A percentile compares a stretch with the other conserved stretches of the same genome.
Conservation (phyloP, 2,888 invertebrate genomes). For the Eilema sororculum region DNA sequence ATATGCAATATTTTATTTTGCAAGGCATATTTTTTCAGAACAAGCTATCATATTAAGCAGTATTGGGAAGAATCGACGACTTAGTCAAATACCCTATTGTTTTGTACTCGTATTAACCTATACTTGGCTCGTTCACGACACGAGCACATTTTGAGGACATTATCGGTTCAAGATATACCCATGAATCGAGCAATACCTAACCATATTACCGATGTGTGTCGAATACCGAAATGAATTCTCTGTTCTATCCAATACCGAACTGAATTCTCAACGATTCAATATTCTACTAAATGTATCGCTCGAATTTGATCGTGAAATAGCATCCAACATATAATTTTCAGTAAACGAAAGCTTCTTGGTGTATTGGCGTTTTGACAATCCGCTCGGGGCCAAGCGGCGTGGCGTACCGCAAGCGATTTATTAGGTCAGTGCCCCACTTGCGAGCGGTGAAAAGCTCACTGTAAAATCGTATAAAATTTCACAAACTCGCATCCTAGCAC, state of each 20-base stretch:
- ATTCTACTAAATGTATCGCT: conserved; percentile 27
- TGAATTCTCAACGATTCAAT: background rate
- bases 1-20: no score
- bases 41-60: no score
- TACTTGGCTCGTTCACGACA: no score
- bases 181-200: no score
- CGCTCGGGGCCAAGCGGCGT: conserved; percentile 47
- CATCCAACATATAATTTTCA: conserved; percentile 39
- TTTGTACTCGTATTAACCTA: no score
- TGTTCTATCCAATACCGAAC: background rate
- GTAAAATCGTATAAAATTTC: conserved; percentile 41
- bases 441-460: conserved; percentile 18
- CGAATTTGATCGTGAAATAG: conserved; percentile 36
- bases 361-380: conserved; percentile 64
- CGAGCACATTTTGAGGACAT: no score
- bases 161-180: no score
- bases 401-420: conserved; percentile 53
- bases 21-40: no score
- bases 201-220: no score
- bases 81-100: no score
- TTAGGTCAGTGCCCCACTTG: conserved; percentile 57
- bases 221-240: background rate
- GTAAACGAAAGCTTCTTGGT: conserved; percentile 41
- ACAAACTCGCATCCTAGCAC: conserved; percentile 27
- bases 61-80: no score